Conservation (phyloP, 1,140 invertebrate species). For the Piezodorus guildinii region DNA sequence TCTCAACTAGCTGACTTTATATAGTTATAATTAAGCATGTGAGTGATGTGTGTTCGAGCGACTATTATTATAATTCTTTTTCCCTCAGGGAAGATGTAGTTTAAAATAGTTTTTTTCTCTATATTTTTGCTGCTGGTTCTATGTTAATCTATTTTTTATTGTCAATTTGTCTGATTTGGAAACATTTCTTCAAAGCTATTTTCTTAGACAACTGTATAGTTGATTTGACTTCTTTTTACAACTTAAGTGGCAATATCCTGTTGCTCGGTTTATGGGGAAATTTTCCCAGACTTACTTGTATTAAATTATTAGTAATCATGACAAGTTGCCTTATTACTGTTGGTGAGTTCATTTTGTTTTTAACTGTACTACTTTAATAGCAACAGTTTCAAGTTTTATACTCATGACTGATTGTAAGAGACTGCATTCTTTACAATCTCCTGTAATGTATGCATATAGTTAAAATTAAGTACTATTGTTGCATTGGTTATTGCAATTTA, state of each 20-base stretch:
- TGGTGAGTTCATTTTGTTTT: constrained; percentile 28
- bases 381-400: constrained; percentile 26
- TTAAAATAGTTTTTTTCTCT: constrained; percentile 18
- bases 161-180: constrained; percentile 25
- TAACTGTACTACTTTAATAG: constrained; percentile 11
- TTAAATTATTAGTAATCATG: constrained; percentile 27
- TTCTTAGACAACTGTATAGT: constrained; percentile 24
- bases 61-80: constrained; percentile 24
- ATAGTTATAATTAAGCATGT: constrained; percentile 23
- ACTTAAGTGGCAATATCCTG: constrained; percentile 21
- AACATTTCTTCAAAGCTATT: constrained; percentile 30
- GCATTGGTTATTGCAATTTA: constrained; percentile 20
- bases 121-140: constrained; percentile 24
- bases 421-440: constrained; percentile 25
- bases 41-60: constrained; percentile 19
- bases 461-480: constrained; percentile 17
- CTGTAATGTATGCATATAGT: constrained; percentile 23
- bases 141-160: constrained; percentile 24
- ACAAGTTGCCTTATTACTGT: constrained; percentile 31
- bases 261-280: constrained; percentile 21
- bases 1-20: constrained; percentile 25
- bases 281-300: constrained; percentile 24
- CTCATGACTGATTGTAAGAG: constrained; percentile 27
- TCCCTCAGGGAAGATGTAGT: constrained; percentile 23
- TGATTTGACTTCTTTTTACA: constrained; percentile 13